Percentiles rank a stretch among this genome's conserved stretches.
These are phyloP conservation scores for Trichopoda pennipes DNA, from an alignment of 2,888 invertebrate genomes.

Conservation along the genomic window DNA sequence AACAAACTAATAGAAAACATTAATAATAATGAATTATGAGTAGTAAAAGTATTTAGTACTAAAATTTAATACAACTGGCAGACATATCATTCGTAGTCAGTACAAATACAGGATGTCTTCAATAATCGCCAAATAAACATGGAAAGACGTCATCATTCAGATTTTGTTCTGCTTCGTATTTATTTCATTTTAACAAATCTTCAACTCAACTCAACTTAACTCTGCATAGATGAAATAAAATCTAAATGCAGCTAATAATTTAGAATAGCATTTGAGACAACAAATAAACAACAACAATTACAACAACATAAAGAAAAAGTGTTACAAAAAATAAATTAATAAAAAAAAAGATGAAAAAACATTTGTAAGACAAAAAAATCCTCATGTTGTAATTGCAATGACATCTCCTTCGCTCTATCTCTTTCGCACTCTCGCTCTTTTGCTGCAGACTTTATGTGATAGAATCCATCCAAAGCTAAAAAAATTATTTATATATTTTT, in stretches of 20 bases:
- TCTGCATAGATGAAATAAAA: conserved; percentile 66
- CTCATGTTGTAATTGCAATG: conserved; percentile 67
- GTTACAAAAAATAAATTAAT: conserved; percentile 20
- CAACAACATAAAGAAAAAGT: conserved; percentile 3
- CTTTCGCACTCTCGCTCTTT: conserved; percentile 17
- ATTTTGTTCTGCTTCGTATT: conserved; percentile 30
- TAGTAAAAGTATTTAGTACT: conserved; percentile 58
- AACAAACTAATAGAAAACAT: conserved; percentile 65
- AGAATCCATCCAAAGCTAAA: conserved; percentile 46
- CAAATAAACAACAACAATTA: not conserved
- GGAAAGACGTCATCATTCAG: conserved; percentile 63
- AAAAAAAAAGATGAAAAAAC: conserved; percentile 7
- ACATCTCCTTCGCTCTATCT: conserved; percentile 32
- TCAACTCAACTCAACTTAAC: conserved; percentile 64
- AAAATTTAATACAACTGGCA: conserved; percentile 45
- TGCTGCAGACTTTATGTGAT: conserved; percentile 36
- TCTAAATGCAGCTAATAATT: conserved; percentile 67
- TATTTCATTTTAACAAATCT: conserved; percentile 52
- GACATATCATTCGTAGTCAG: conserved; percentile 5
- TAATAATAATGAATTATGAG: conserved; percentile 68
- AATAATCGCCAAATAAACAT: conserved; percentile 70
- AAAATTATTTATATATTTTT: conserved; percentile 35
- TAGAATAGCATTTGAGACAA: conserved; percentile 59
- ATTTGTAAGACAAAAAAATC: conserved; percentile 39
- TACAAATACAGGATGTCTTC: conserved; percentile 70